Evolutionary conservation across 2,888 invertebrate genomes (phyloP).

Genomic region (Parelbella ahira): DNA sequence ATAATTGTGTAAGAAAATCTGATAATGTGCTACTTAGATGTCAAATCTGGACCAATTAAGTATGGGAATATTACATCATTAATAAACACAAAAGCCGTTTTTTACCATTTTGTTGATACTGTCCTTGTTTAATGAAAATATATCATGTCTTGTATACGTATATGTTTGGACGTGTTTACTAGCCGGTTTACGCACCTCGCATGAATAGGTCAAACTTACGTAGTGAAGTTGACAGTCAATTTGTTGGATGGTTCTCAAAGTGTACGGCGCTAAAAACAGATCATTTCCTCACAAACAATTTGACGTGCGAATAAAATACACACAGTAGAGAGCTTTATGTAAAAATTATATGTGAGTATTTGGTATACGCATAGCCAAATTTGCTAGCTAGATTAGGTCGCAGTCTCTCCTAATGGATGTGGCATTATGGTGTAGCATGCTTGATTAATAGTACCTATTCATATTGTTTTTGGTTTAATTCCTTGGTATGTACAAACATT

Average conservation of each 20-base stretch:
- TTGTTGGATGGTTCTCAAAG: conserved; percentile 27
- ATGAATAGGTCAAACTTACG: conserved; percentile 26
- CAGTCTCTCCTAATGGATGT: no score
- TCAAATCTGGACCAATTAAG: conserved; percentile 17
- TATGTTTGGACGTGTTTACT: conserved; percentile 18
- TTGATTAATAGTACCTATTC: no score
- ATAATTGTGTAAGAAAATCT: not conserved
- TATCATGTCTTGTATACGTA: conserved; percentile 5
- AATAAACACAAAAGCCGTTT: conserved; percentile 3
- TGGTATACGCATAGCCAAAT: no score
- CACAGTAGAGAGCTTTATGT: no score
- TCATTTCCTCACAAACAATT: not conserved
- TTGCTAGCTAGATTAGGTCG: no score
- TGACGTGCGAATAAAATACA: not conserved
- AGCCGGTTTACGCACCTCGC: conserved; percentile 27
- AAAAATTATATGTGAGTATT: no score
- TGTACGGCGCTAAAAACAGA: not conserved
- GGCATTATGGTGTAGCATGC: no score
- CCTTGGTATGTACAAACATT: no score
- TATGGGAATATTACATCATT: conserved; percentile 10
- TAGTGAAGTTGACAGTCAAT: conserved; percentile 25
- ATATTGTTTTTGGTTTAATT: no score
- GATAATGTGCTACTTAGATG: conserved; percentile 4
- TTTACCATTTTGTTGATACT: conserved; percentile 14
- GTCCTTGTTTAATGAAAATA: conserved; percentile 17